Conservation (phyloP, 2,888 invertebrate genomes). For the Lymantria dispar region DNA sequence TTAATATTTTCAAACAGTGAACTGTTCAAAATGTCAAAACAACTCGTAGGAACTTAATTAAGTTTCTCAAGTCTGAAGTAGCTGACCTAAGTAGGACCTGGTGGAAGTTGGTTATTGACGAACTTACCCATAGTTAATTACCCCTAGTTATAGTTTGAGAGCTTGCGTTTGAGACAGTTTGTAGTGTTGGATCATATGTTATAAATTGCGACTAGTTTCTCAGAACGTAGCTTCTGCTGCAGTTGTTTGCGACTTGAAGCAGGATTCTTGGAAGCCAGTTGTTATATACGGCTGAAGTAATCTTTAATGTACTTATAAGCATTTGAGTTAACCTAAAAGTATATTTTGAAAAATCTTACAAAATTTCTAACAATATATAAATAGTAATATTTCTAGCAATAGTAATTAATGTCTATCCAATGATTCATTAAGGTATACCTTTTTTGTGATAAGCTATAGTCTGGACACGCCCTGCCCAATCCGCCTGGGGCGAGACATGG, state of each 20-base stretch:
- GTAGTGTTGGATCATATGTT: conserved; percentile 4
- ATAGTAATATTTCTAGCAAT: too few species aligned
- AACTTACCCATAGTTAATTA: background rate
- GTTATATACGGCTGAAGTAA: too few species aligned
- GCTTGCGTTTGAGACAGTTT: conserved; percentile 10
- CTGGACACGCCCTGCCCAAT: too few species aligned
- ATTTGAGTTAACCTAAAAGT: too few species aligned
- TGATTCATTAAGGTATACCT: too few species aligned
- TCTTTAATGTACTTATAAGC: too few species aligned
- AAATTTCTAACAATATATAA: too few species aligned
- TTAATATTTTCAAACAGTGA: background rate
- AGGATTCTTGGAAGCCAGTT: background rate
- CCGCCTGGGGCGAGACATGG: too few species aligned
- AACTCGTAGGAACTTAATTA: background rate
- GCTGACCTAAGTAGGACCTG: conserved; percentile 18
- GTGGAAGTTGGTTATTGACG: background rate
- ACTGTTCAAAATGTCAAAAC: background rate
- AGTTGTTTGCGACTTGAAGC: background rate
- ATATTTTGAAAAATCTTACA: too few species aligned
- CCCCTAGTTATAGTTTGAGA: background rate
- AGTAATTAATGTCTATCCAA: too few species aligned
- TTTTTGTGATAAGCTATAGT: too few species aligned
- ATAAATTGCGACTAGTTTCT: background rate
- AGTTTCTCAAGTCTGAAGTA: background rate
- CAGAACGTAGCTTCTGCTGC: background rate